Conservation (phyloP, 1,140 invertebrate species). For the Drosophila parvula region DNA sequence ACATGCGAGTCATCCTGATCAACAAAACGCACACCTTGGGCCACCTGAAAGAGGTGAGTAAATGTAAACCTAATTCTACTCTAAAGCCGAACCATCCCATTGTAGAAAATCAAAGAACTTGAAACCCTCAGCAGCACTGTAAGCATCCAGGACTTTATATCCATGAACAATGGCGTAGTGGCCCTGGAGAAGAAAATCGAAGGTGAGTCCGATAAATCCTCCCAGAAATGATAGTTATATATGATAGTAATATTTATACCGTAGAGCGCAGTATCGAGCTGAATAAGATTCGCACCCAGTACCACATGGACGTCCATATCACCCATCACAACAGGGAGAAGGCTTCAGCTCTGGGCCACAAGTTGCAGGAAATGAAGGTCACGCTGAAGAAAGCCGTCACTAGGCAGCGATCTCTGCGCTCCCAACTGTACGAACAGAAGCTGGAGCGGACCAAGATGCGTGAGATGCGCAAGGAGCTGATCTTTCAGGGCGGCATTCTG, state of each 20-base stretch:
- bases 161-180: conserved; percentile 57
- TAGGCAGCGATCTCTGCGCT: conserved; percentile 10
- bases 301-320: conserved; percentile 53
- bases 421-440: conserved; percentile 20
- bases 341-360: conserved; percentile 14
- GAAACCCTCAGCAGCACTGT: conserved; percentile 57
- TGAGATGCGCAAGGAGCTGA: conserved; percentile 38
- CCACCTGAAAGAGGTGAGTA: conserved; percentile 34
- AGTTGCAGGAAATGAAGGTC: neutral
- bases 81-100: neutral
- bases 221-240: neutral
- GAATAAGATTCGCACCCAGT: conserved; percentile 34
- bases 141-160: conserved; percentile 53
- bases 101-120: conserved; percentile 49
- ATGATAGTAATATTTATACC: neutral
- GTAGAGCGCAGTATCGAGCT: conserved; percentile 65
- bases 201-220: conserved; percentile 24
- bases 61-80: no score
- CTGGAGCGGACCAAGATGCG: conserved; percentile 28
- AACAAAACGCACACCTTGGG: conserved; percentile 51
- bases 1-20: conserved; percentile 53
- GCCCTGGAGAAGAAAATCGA: conserved; percentile 70
- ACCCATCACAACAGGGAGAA: conserved; percentile 66
- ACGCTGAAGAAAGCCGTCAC: neutral
- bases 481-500: conserved; percentile 61